Conservation (phyloP, 2,113 vertebrate species). For the Malaclemys terrapin region DNA sequence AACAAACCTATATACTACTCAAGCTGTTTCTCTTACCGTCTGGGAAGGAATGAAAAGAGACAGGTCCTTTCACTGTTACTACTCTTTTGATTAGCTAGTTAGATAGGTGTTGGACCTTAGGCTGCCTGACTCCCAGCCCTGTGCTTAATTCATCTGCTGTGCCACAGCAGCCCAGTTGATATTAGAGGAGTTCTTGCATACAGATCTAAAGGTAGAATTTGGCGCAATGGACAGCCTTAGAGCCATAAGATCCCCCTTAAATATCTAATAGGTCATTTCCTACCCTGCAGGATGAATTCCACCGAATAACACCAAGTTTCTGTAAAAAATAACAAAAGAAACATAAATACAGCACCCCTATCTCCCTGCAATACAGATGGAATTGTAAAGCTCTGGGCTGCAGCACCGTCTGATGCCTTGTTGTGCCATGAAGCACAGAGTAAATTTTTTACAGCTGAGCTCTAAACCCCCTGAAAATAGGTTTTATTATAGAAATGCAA, state of each 20-base stretch:
- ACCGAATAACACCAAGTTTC: background rate
- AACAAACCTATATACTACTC: background rate
- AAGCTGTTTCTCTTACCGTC: fast-evolving
- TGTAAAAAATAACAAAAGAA: background rate
- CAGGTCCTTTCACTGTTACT: background rate
- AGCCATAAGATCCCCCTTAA: background rate
- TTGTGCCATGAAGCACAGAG: constrained; percentile 64
- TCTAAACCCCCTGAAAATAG: constrained; percentile 80
- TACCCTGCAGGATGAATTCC: constrained; percentile 20
- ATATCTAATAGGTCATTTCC: background rate
- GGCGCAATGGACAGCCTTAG: background rate
- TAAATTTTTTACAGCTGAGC: constrained; percentile 66
- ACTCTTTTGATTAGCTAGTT: background rate
- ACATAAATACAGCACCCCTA: background rate
- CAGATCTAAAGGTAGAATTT: background rate
- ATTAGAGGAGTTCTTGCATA: background rate
- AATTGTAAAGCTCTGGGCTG: background rate
- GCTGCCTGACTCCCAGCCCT: background rate
- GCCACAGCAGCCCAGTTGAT: background rate
- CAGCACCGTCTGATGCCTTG: constrained; percentile 55
- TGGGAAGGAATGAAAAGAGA: fast-evolving
- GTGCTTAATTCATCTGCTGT: background rate
- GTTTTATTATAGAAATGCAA: constrained; percentile 77
- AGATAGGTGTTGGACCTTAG: fast-evolving
- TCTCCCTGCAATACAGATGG: constrained; percentile 11